phyloP scores from a whole-genome alignment of 2,888 invertebrate species.

The Netelia melanura region DNA sequence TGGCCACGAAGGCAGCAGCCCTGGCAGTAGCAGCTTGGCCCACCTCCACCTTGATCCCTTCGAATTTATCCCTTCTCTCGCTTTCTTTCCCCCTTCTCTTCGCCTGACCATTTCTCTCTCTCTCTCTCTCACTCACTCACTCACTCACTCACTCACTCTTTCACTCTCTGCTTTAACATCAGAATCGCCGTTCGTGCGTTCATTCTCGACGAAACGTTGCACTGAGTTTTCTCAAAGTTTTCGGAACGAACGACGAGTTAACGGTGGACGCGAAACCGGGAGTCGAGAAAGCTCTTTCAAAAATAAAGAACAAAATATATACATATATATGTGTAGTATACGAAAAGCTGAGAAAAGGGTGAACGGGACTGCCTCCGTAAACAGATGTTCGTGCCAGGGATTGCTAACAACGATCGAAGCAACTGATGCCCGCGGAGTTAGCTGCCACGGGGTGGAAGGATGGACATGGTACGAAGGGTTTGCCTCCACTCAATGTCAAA shows the following conservation, averaged over 20 bases:
- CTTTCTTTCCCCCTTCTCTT: conserved; percentile 39
- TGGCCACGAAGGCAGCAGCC: conserved; percentile 16
- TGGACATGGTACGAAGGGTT: conserved; percentile 9
- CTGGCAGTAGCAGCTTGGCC: conserved; percentile 42
- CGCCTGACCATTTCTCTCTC: conserved; percentile 35
- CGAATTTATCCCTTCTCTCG: conserved; percentile 54
- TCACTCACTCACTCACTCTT: conserved; percentile 12
- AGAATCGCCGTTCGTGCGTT: conserved; percentile 54
- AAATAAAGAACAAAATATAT: conserved; percentile 42
- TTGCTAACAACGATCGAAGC: conserved; percentile 62
- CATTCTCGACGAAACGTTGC: conserved; percentile 58
- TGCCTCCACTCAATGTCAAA: conserved; percentile 61
- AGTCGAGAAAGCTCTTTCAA: conserved; percentile 44
- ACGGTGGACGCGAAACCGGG: conserved; percentile 36
- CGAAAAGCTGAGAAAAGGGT: conserved; percentile 56
- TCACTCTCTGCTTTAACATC: conserved; percentile 41
- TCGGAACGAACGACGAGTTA: conserved; percentile 60
- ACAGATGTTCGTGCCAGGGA: conserved; percentile 69
- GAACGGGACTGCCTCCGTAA: conserved; percentile 61
- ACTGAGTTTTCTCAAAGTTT: conserved; percentile 60
- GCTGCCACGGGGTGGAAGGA: conserved; percentile 49
- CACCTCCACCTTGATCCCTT: conserved; percentile 41
- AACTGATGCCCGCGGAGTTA: conserved; percentile 49
- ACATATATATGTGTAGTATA: conserved; percentile 31
- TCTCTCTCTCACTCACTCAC: conserved; percentile 10